A percentile compares a stretch with the other conserved stretches of the same genome.
phyloP scores from a whole-genome alignment of 2,797 vertebrate species.

The Pangasius sanitwongsei region DNA sequence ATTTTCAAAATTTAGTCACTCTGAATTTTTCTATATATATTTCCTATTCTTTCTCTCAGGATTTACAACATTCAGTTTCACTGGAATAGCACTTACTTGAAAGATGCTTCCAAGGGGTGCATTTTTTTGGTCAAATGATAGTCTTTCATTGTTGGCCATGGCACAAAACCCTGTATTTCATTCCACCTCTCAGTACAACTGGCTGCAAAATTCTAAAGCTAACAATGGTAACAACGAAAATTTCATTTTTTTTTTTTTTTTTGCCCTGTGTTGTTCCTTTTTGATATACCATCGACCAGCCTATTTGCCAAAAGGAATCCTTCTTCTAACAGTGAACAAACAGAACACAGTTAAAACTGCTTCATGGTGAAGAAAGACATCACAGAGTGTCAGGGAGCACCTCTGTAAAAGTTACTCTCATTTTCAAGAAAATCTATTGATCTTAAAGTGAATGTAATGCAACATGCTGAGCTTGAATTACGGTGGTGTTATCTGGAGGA shows the following conservation, averaged over 20 bases:
- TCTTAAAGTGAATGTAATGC: slow-evolving; percentile 21
- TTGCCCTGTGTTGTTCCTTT: slow-evolving; percentile 5
- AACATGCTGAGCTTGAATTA: slow-evolving; percentile 6
- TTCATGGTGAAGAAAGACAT: not conserved
- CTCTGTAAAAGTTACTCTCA: slow-evolving; percentile 20
- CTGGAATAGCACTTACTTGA: slow-evolving; percentile 36
- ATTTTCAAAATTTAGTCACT: not conserved
- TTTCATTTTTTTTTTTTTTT: not conserved
- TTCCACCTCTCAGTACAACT: slow-evolving; percentile 42
- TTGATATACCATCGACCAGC: slow-evolving; percentile 8
- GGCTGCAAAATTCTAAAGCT: slow-evolving; percentile 43
- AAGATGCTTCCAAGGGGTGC: slow-evolving; percentile 25
- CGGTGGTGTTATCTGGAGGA: not conserved
- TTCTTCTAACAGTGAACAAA: slow-evolving; percentile 3
- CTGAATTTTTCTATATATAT: not conserved
- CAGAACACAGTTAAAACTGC: slow-evolving; percentile 22
- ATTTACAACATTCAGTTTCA: slow-evolving; percentile 25
- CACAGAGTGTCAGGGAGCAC: not conserved
- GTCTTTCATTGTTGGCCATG: slow-evolving; percentile 46
- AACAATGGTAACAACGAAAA: slow-evolving; percentile 40
- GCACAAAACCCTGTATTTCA: slow-evolving; percentile 47
- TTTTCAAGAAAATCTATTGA: slow-evolving; percentile 21
- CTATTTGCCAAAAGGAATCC: slow-evolving; percentile 33
- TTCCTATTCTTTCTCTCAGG: slow-evolving; percentile 3
- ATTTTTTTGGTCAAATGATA: slow-evolving; percentile 40